Evolutionary conservation across 2,888 invertebrate species (phyloP), one percentile per base, ranked within the genome.

Genomic region (Adineta ricciae): DNA sequence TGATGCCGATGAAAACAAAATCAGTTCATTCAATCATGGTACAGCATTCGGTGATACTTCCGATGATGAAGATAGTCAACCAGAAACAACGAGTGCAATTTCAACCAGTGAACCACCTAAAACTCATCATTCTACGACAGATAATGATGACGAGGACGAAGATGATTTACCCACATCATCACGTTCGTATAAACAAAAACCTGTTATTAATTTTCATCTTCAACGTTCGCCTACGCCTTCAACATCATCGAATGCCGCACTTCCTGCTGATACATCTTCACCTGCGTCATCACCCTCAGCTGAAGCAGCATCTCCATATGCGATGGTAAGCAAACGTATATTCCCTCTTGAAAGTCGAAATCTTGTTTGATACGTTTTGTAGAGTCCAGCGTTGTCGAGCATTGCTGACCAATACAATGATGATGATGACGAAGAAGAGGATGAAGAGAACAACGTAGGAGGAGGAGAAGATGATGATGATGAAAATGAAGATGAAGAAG

Each of bases 1-100:
- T 88, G 97, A 97, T 87, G 97, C 97, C 90, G 90, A 90, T 32
- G 96, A 96, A 38, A 73, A 86, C 36, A 52, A 84, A n/a, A 24
- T 19, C 38, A 27, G 2, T 83, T 54, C 9, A 83, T 83, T n/a
- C 36, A 72, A 50, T 52, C 85, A 46, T 72, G 83, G 24, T 49
- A 56, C 38, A 52, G 21, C n/a, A 72, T 49, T 49, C 21, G 9
- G 41, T 21, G 36, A 83, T 50, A 54, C 36, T 54, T 32, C 41
- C 32, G 83, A 83, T 38, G 83, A 83, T 50, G 83, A 83, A 1
- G 83, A 83, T 36, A 56, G 56, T 52, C 38, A 49, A 36, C 41
- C 41, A 38, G 84, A 84, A 32, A 19, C 11, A n/a, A 8, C 54
- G n/a, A 24, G 32, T 27, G 54, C 50, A 27, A 50, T 27, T 16